Evolutionary conservation across 2,797 vertebrate species (phyloP).

Genomic region (Pantherophis alleghaniensis): DNA sequence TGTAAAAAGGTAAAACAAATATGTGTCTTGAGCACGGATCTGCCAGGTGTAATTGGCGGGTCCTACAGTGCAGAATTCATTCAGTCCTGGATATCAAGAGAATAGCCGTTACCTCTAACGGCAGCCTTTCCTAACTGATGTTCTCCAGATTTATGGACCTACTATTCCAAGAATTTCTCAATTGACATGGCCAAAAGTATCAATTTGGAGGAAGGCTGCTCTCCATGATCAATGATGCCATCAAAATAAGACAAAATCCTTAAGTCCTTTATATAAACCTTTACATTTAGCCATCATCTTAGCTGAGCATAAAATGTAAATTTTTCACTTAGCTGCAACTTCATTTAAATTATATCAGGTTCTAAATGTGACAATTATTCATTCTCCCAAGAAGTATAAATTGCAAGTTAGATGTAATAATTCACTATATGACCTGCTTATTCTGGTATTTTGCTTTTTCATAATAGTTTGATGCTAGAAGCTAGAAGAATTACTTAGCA

Average conservation of each 20-base stretch:
- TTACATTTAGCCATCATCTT: background rate
- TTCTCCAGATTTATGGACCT: background rate
- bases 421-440: background rate
- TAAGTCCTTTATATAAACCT: background rate
- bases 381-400: conserved; percentile 27
- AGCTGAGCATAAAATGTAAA: background rate
- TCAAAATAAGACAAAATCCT: background rate
- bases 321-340: background rate
- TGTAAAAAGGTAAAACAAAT: background rate
- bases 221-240: background rate
- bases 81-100: background rate
- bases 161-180: background rate
- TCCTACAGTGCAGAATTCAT: background rate
- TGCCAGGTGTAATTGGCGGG: background rate
- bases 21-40: background rate
- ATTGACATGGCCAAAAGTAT: background rate
- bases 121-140: background rate
- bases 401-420: conserved; percentile 17
- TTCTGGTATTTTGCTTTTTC: conserved; percentile 32
- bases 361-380: background rate
- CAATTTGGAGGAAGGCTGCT: background rate
- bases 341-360: background rate
- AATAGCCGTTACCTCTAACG: background rate
- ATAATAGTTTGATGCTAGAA: background rate
- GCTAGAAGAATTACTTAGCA: conserved; percentile 41